Conservation (phyloP, 2,113 vertebrate genomes). For the Salvelinus alpinus region DNA sequence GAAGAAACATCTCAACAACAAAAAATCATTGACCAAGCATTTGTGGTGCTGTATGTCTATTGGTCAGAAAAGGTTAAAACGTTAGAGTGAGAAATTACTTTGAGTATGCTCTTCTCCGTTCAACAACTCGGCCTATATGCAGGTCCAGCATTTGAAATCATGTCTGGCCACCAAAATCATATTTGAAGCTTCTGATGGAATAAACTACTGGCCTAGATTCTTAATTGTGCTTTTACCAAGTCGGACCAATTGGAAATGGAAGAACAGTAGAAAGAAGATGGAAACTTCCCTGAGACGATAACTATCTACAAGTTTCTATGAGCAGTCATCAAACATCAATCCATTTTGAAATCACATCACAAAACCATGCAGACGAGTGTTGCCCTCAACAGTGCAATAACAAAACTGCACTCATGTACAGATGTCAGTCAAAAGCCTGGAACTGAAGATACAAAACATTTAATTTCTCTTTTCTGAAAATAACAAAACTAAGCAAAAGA, state of each 20-base stretch:
- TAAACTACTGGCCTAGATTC: not conserved
- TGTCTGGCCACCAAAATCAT: not conserved
- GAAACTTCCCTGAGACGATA: constrained; percentile 61
- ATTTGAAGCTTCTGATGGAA: not conserved
- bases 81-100: not conserved
- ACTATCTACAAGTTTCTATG: constrained; percentile 19
- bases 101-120: not conserved
- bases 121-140: not conserved
- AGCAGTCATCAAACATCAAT: constrained; percentile 8
- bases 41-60: not conserved
- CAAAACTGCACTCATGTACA: not conserved
- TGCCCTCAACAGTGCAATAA: not conserved
- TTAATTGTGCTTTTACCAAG: constrained; percentile 34
- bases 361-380: not conserved
- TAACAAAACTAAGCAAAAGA: not conserved
- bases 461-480: not conserved
- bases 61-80: not conserved
- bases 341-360: constrained; percentile 12
- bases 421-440: not conserved
- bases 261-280: constrained; percentile 22
- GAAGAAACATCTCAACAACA: not conserved
- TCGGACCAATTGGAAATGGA: constrained; percentile 14
- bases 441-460: not conserved
- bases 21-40: not conserved
- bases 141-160: not conserved